A percentile compares a stretch with the other conserved stretches of the same genome.
Evolutionary conservation across 2,797 vertebrate species (phyloP).

Genomic region (Smutsia gigantea): DNA sequence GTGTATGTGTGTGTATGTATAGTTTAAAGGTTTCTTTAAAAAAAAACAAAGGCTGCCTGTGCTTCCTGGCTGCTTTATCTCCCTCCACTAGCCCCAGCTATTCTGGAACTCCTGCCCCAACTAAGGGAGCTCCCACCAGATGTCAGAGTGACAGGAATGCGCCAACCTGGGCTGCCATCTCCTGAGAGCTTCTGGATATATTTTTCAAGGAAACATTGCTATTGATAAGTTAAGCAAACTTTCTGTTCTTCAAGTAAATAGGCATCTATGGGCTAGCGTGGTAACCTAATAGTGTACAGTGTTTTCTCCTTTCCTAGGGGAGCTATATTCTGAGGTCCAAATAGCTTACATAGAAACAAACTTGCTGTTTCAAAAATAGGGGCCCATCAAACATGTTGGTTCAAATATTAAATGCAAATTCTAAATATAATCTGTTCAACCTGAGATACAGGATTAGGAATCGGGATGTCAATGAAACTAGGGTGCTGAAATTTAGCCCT

Average conservation of each 20-base stretch:
- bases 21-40: not conserved
- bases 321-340: not conserved
- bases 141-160: not conserved
- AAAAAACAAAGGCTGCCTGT: not conserved
- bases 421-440: not conserved
- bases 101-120: not conserved
- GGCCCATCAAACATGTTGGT: not conserved
- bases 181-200: not conserved
- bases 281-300: not conserved
- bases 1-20: not conserved
- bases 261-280: not conserved
- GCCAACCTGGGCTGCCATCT: not conserved
- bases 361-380: slow-evolving; percentile 2
- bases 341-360: not conserved
- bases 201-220: not conserved
- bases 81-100: not conserved
- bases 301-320: not conserved
- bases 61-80: not conserved
- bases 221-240: not conserved
- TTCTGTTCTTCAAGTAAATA: not conserved
- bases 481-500: not conserved
- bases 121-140: not conserved
- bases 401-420: not conserved
- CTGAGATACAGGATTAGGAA: not conserved
- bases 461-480: not conserved